Base-by-base conservation (phyloP, 2,113 vertebrate species). In the Sclerurus mexicanus region DNA sequence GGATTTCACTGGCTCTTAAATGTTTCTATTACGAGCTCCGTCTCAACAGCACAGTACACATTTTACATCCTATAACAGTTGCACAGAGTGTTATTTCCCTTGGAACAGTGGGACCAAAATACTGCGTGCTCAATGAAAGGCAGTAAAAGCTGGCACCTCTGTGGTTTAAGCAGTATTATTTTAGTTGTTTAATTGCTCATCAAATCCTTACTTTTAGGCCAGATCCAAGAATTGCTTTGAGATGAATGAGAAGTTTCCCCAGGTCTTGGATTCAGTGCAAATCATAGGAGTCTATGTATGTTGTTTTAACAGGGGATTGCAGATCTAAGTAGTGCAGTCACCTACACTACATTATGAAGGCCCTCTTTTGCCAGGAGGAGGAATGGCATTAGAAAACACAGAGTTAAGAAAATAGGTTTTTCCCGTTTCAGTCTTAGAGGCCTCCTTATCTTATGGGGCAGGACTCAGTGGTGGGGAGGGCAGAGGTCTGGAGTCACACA, bases 141-240 rank as follows among this genome's bases (percentile, higher is more conserved):
- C 75, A 93, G 82, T 95, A 88, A 91, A 91, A 95, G n/a, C 63
- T 91, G 47, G 81, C 74, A 96, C 89, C 79, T 93, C 78, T 87
- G 95, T 72, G 93, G 62, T 81, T 96, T 95, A 72, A 85, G 53
- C 25, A 53, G 3, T 84, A 81, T 82, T 97, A 79, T 91, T 95
- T 76, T 86, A 5, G 6, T 77, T 97, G 88, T 56, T 71, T 90
- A 96, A 93, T 88, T 94, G 82, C 60, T 94, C 28, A 83, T 82
- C 72, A 84, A 64, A 67, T 73, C 47, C 17, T 20, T 87, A 22
- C 90, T 93, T 94, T 69, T 77, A 74, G 31, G 22, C 37, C 7
- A 12, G 35, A 71, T 79, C 47, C 2, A 31, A 74, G 52, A 93
- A 55, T 8, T 93, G 55, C 85, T 85, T 76, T 73, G 59, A 73